phyloP scores from a whole-genome alignment of 1,140 invertebrate genomes.

The Bombus pascuorum region DNA sequence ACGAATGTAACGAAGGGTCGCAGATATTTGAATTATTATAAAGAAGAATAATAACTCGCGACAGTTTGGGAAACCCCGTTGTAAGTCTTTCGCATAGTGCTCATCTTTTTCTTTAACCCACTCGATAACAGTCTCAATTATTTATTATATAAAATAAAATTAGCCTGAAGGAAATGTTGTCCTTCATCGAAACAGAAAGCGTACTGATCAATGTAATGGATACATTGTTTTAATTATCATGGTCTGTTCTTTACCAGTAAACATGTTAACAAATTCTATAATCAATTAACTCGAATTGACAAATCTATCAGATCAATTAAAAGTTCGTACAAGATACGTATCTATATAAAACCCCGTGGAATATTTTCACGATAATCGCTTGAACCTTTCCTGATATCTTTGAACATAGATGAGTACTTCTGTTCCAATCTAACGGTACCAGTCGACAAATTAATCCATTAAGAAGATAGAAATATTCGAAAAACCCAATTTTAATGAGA shows the following conservation, averaged over 20 bases:
- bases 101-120: not conserved
- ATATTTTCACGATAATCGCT: not conserved
- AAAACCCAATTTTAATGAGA: not conserved
- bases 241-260: not conserved
- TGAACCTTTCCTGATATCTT: not conserved
- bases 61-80: not conserved
- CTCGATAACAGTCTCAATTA: not conserved
- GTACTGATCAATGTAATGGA: not conserved
- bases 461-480: not conserved
- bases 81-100: not conserved
- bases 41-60: not conserved
- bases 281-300: not conserved
- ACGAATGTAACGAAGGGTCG: not conserved
- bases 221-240: too few relatives aligned
- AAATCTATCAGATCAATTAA: not conserved
- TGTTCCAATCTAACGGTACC: not conserved
- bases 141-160: not conserved
- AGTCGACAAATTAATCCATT: not conserved
- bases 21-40: not conserved
- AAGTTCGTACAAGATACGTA: not conserved
- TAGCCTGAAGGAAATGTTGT: too few relatives aligned
- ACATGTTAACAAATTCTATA: not conserved
- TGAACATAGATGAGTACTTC: not conserved
- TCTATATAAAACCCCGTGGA: not conserved
- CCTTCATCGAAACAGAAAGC: not conserved